A percentile compares a stretch with the other conserved stretches of the same genome.
phyloP scores from a whole-genome alignment of 2,113 vertebrate species.

The Chrysochloris asiatica region DNA sequence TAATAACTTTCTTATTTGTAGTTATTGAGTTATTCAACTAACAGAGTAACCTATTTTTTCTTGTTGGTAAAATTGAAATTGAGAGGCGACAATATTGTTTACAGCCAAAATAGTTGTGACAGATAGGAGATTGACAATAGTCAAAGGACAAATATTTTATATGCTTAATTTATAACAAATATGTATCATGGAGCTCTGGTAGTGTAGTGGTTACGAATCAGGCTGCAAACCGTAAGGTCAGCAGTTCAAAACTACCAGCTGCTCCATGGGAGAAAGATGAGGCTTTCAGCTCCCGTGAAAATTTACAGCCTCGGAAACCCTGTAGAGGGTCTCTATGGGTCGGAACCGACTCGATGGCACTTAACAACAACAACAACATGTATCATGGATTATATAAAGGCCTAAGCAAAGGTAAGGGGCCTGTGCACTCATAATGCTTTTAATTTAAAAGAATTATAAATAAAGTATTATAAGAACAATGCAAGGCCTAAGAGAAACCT shows the following conservation, averaged over 20 bases:
- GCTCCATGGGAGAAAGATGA: no score
- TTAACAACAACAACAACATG: not conserved
- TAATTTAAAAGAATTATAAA: not conserved
- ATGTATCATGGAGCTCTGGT: no score
- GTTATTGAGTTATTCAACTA: constrained; percentile 26
- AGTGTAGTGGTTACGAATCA: no score
- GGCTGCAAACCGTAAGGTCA: no score
- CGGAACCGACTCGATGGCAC: no score
- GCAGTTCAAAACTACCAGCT: no score
- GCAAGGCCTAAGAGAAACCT: not conserved
- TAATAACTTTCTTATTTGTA: constrained; percentile 33
- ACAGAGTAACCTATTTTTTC: not conserved
- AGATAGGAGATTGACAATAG: not conserved
- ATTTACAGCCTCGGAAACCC: no score
- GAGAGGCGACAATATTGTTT: not conserved
- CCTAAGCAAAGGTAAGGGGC: not conserved
- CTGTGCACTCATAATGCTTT: not conserved
- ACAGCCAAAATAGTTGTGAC: not conserved
- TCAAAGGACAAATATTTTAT: not conserved
- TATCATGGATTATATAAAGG: not conserved
- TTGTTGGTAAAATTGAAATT: not conserved
- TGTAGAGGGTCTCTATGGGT: no score
- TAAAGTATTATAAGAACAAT: not conserved
- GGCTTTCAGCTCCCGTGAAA: no score
- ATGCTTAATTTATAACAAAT: no score